phyloP scores from a whole-genome alignment of 2,888 invertebrate species.

The Drosophila emarginata region DNA sequence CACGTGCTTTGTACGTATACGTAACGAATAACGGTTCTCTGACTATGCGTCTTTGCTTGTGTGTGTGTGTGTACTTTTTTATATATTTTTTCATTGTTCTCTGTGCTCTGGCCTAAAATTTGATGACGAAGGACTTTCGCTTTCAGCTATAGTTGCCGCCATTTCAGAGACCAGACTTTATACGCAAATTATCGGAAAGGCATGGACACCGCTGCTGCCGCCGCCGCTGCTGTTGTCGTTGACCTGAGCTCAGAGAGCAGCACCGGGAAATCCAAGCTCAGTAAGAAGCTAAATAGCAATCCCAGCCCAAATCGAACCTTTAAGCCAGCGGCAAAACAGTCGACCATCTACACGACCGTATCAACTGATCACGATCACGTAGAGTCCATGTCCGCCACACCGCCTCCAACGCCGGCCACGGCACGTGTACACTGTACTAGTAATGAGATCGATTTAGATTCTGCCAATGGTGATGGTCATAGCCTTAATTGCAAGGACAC shows the following conservation, averaged over 20 bases:
- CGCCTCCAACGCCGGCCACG: constrained; percentile 69
- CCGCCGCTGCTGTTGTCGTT: constrained; percentile 69
- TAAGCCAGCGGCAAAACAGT: constrained; percentile 31
- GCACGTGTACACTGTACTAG: constrained; percentile 35
- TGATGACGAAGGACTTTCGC: constrained; percentile 50
- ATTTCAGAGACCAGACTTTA: constrained; percentile 28
- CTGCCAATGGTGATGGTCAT: constrained; percentile 20
- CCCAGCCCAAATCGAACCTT: constrained; percentile 29
- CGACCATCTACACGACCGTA: constrained; percentile 49
- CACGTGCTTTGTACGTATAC: constrained; percentile 70
- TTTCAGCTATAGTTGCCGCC: constrained; percentile 56
- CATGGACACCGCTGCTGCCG: constrained; percentile 70
- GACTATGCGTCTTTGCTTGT: background rate
- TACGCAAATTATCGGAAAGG: constrained; percentile 26
- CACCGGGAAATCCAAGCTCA: constrained; percentile 46
- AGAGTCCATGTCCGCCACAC: constrained; percentile 76
- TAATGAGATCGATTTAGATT: constrained; percentile 17
- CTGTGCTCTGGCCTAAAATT: constrained; percentile 51
- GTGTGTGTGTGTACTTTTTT: background rate
- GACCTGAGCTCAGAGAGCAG: constrained; percentile 59
- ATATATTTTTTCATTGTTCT: constrained; percentile 39
- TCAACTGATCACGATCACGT: constrained; percentile 61
- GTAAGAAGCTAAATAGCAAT: background rate
- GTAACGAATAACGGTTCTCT: constrained; percentile 52
- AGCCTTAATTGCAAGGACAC: constrained; percentile 49